These are phyloP conservation scores for Bombus waltoni DNA, from an alignment of 1,140 invertebrate genomes.

Conservation along the genomic window DNA sequence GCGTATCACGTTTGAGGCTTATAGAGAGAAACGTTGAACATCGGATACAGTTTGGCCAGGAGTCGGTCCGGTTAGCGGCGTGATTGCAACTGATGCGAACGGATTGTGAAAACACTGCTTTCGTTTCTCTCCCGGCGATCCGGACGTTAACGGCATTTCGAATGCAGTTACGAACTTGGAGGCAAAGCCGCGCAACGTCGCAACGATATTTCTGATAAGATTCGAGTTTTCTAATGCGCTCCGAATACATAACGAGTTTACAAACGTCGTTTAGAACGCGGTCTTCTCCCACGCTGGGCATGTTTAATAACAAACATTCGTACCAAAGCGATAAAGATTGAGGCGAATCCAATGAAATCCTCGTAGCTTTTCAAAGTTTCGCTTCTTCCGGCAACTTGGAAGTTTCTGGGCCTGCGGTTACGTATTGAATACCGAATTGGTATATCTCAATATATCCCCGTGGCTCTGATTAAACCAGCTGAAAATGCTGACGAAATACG, in stretches of 20 bases:
- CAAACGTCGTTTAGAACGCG: not conserved
- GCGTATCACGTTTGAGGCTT: constrained; percentile 35
- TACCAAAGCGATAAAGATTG: not conserved
- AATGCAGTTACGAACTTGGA: not conserved
- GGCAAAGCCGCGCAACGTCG: not conserved
- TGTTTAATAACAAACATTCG: constrained; percentile 3
- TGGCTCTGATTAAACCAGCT: constrained; percentile 20
- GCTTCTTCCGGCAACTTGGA: not conserved
- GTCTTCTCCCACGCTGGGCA: not conserved
- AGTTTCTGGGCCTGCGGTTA: constrained; percentile 10
- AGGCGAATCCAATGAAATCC: not conserved
- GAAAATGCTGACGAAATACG: constrained; percentile 30
- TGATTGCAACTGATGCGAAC: constrained; percentile 10
- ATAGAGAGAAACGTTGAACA: constrained; percentile 42
- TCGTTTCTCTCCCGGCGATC: not conserved
- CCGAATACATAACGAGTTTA: not conserved
- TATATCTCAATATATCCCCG: constrained; percentile 25
- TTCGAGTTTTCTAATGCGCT: not conserved
- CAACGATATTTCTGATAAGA: not conserved
- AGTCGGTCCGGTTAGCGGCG: not conserved
- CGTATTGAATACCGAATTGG: constrained; percentile 33
- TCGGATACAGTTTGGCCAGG: not conserved
- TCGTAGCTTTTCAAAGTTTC: not conserved
- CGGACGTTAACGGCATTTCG: not conserved
- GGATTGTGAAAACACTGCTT: not conserved